Evolutionary conservation across 2,797 vertebrate genomes (phyloP).

Genomic region (Prunella strophiata): DNA sequence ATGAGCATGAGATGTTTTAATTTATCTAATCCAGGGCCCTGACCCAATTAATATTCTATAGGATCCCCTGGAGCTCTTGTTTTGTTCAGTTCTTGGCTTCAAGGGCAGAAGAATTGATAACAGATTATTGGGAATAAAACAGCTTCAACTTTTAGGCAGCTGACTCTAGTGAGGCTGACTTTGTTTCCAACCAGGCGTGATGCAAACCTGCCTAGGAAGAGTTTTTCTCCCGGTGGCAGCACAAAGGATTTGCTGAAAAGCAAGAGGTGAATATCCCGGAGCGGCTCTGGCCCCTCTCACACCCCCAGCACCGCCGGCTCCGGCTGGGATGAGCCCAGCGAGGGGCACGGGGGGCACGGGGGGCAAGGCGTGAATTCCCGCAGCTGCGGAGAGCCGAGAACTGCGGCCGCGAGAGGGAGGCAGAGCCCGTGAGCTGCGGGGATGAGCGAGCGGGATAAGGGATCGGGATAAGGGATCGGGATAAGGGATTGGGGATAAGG

Average conservation of each 20-base stretch:
- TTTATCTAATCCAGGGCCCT: not conserved
- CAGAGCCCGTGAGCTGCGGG: not conserved
- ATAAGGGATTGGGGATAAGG: no score
- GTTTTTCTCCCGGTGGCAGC: not conserved
- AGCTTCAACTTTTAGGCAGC: conserved; percentile 43
- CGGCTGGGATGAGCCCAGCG: not conserved
- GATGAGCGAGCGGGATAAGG: no score
- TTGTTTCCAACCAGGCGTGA: not conserved
- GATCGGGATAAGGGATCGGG: no score
- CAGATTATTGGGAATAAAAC: conserved; percentile 66
- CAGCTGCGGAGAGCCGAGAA: not conserved
- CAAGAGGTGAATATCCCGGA: not conserved
- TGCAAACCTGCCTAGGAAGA: conserved; percentile 34
- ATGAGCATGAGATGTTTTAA: not conserved
- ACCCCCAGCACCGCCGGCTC: not conserved
- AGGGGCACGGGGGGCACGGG: not conserved
- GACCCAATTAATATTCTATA: conserved; percentile 25
- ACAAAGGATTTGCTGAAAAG: not conserved
- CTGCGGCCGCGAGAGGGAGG: conserved; percentile 26
- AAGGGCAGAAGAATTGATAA: conserved; percentile 47
- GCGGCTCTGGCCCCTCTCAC: not conserved
- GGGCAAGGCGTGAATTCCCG: not conserved
- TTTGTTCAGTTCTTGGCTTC: conserved; percentile 53
- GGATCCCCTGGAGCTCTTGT: conserved; percentile 1
- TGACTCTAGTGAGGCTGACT: conserved; percentile 51